phyloP scores from a whole-genome alignment of 2,113 vertebrate genomes.

The Gopherus evgoodei region DNA sequence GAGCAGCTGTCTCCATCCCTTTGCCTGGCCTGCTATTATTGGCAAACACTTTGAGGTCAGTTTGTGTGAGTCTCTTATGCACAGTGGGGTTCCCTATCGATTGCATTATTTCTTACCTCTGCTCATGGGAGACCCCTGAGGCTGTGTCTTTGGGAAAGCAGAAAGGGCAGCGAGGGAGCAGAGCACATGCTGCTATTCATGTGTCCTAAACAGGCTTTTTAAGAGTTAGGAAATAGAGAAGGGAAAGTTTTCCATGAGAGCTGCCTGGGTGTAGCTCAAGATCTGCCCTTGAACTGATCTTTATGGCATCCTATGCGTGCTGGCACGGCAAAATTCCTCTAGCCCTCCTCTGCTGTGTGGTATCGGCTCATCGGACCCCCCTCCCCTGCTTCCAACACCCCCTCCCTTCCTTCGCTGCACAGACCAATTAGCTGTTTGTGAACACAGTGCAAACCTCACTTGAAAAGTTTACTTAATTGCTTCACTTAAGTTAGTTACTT shows the following conservation, averaged over 20 bases:
- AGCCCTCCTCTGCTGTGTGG: not conserved
- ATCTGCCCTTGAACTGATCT: not conserved
- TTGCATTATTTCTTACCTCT: not conserved
- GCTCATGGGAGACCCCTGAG: not conserved
- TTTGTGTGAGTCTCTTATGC: not conserved
- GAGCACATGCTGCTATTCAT: accelerated
- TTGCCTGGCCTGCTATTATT: constrained; percentile 34
- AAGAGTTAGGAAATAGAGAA: not conserved
- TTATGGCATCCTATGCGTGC: not conserved
- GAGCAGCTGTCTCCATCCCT: not conserved
- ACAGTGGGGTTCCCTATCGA: not conserved
- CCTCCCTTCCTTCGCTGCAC: not conserved
- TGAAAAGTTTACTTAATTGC: constrained; percentile 66
- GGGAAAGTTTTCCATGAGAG: not conserved
- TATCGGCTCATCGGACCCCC: not conserved
- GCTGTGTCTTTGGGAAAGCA: not conserved
- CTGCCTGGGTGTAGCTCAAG: accelerated
- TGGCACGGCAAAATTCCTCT: not conserved
- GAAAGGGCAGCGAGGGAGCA: not conserved
- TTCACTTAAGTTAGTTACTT: constrained; percentile 68
- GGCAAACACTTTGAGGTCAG: not conserved
- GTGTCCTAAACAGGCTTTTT: too few relatives aligned
- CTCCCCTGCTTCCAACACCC: not conserved
- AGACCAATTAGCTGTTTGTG: constrained; percentile 37
- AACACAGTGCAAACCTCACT: constrained; percentile 10